Percentiles rank a stretch among this genome's conserved stretches.
Conservation (phyloP, 1,140 invertebrate genomes). For the Heterodera schachtii region DNA sequence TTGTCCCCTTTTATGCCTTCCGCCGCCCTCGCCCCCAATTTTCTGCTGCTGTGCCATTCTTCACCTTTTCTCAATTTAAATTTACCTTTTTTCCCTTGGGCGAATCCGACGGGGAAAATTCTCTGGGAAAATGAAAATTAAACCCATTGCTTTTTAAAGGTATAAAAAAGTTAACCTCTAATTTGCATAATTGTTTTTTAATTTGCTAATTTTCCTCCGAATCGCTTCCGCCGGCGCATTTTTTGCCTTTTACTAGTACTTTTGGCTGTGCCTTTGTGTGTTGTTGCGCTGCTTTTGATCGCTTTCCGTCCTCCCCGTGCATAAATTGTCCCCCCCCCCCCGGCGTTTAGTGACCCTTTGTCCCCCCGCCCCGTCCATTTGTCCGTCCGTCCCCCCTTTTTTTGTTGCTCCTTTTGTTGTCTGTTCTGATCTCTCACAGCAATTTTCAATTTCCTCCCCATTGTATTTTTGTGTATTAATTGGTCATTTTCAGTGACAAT, state of each 20-base stretch:
- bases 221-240: no score
- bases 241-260: background rate
- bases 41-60: no score
- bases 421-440: background rate
- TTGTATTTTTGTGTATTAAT: background rate
- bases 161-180: background rate
- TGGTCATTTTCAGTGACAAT: background rate
- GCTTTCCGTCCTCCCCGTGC: background rate
- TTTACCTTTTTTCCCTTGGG: no score
- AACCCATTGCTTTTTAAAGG: no score
- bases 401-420: background rate
- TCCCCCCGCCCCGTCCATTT: background rate
- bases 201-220: background rate
- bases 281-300: background rate
- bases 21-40: no score
- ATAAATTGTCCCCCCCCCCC: background rate
- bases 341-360: background rate
- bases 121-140: no score
- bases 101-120: no score
- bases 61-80: no score
- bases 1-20: no score
- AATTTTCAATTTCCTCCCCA: background rate
- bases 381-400: background rate
- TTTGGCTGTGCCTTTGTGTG: background rate
- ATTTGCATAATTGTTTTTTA: background rate